Conservation (phyloP, 1,140 invertebrate species). For the Theocolax elegans region DNA sequence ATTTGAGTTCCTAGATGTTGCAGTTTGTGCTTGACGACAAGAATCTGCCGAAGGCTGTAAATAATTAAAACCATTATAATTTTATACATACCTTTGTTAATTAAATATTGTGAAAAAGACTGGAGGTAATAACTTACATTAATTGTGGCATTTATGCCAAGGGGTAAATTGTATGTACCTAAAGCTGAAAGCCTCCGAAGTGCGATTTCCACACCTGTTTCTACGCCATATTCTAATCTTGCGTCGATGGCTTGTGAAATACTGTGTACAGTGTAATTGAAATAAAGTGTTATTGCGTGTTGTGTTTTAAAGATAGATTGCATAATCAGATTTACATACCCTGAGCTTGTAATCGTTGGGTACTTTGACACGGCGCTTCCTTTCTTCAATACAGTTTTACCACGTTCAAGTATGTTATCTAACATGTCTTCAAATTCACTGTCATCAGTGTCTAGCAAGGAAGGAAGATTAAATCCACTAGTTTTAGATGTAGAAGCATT, state of each 20-base stretch:
- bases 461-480: conserved; percentile 70
- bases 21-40: conserved; percentile 47
- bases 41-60: conserved; percentile 48
- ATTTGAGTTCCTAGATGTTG: conserved; percentile 47
- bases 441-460: conserved; percentile 78
- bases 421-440: conserved; percentile 78
- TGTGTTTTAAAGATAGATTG: not conserved
- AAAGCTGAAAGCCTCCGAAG: conserved; percentile 74
- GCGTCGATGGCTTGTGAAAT: conserved; percentile 81
- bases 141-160: conserved; percentile 68
- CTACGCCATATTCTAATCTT: conserved; percentile 80
- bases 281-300: not conserved
- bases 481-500: conserved; percentile 60
- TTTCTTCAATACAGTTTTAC: conserved; percentile 66
- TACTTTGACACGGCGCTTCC: conserved; percentile 59
- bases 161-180: conserved; percentile 72
- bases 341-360: conserved; percentile 55
- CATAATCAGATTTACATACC: conserved; percentile 50
- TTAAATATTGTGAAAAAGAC: no score
- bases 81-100: conserved; percentile 14
- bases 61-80: conserved; percentile 24
- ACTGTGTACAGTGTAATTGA: conserved; percentile 39
- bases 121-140: conserved; percentile 57
- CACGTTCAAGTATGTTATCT: conserved; percentile 74
- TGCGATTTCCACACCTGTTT: conserved; percentile 77